phyloP scores from a whole-genome alignment of 2,797 vertebrate species.

The Etheostoma perlongum region DNA sequence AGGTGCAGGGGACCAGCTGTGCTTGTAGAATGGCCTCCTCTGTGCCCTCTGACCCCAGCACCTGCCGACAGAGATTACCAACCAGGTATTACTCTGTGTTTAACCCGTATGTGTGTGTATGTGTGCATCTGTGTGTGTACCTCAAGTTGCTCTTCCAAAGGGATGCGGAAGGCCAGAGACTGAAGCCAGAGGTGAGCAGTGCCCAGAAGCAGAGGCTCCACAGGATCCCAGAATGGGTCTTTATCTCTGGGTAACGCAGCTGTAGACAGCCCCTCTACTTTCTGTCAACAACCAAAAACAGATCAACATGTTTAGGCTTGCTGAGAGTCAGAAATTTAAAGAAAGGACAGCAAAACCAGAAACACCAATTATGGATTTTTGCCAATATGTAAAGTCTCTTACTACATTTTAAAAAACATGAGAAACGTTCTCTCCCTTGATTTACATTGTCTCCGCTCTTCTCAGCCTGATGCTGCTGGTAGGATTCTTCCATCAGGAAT shows the following conservation, averaged over 20 bases:
- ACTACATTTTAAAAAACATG: neutral
- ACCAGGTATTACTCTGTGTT: neutral
- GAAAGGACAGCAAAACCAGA: neutral
- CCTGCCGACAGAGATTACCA: slow-evolving; percentile 56
- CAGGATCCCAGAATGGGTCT: slow-evolving; percentile 93
- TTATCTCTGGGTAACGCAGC: slow-evolving; percentile 78
- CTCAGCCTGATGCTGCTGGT: slow-evolving; percentile 82
- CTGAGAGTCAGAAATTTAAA: neutral
- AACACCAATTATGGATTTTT: neutral
- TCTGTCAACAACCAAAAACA: slow-evolving; percentile 44
- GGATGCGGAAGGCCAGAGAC: slow-evolving; percentile 88
- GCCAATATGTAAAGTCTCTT: neutral
- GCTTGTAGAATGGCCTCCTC: slow-evolving; percentile 88
- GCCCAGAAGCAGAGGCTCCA: slow-evolving; percentile 88
- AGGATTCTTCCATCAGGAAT: slow-evolving; percentile 92
- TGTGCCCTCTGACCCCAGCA: slow-evolving; percentile 88
- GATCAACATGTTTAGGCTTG: neutral
- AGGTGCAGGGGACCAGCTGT: slow-evolving; percentile 85
- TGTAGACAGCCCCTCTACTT: slow-evolving; percentile 62
- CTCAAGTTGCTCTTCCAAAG: slow-evolving; percentile 89
- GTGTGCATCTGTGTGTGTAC: slow-evolving; percentile 34
- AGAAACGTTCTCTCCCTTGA: neutral
- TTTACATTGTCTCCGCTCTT: slow-evolving; percentile 53
- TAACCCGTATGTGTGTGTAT: slow-evolving; percentile 1
- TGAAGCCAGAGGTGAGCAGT: slow-evolving; percentile 93